A percentile compares a stretch with the other conserved stretches of the same genome.
These are phyloP conservation scores for Rousettus leschenaultii DNA, from an alignment of 2,113 vertebrate species.

Conservation along the genomic window DNA sequence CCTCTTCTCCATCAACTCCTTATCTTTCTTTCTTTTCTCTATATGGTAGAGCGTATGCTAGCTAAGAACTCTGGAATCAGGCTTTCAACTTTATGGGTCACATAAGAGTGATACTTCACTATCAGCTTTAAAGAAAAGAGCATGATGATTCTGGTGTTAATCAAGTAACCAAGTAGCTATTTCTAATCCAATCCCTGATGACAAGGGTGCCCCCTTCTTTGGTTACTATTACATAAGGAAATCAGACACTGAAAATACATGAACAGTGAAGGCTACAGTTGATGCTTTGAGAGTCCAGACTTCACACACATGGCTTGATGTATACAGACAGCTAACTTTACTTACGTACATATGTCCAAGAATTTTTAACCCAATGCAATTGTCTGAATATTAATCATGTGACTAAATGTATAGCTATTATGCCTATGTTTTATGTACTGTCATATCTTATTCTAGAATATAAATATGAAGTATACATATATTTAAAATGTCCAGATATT, in stretches of 20 bases:
- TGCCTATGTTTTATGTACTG: neutral
- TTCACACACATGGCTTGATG: neutral
- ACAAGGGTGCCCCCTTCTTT: fast-evolving
- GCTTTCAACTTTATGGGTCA: neutral
- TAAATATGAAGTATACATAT: neutral
- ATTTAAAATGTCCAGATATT: neutral
- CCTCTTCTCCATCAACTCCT: neutral
- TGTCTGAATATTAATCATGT: neutral
- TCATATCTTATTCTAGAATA: neutral
- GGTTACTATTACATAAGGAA: neutral
- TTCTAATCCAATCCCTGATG: neutral
- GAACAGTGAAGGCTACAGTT: neutral
- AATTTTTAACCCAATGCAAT: neutral
- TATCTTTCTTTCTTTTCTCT: neutral
- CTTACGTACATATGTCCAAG: neutral
- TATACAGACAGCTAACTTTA: neutral
- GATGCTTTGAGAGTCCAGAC: neutral
- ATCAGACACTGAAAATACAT: neutral
- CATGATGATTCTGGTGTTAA: neutral
- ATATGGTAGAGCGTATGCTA: neutral
- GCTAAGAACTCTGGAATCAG: neutral
- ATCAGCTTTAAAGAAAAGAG: neutral
- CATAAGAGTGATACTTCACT: neutral
- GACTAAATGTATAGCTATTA: neutral
- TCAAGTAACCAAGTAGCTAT: neutral